phyloP scores from a whole-genome alignment of 2,113 vertebrate species.

The Notarius lentiginosus region DNA sequence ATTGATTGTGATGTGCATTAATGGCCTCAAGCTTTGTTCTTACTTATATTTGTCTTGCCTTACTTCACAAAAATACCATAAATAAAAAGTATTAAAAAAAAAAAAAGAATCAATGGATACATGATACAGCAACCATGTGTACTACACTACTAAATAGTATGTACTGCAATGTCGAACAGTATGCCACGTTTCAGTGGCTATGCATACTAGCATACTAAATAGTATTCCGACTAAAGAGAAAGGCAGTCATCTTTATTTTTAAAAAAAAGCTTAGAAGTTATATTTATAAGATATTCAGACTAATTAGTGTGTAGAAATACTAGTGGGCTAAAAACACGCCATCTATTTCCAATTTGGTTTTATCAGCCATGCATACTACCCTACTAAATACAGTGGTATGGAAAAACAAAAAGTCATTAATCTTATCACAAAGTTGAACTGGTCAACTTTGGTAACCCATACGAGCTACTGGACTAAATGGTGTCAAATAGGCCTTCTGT shows the following conservation, averaged over 20 bases:
- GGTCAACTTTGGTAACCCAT: neutral
- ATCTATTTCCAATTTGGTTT: neutral
- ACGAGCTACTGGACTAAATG: neutral
- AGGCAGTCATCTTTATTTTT: neutral
- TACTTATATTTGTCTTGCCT: no score
- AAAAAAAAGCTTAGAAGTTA: neutral
- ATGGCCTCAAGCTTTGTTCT: no score
- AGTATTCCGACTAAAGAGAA: neutral
- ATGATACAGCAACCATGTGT: neutral
- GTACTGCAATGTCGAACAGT: neutral
- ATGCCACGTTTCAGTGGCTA: no score
- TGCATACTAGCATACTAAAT: neutral
- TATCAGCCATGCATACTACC: neutral
- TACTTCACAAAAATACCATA: no score
- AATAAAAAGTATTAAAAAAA: no score
- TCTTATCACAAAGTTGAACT: neutral
- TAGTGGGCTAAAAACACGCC: neutral
- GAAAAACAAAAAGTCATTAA: no score
- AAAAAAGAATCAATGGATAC: neutral
- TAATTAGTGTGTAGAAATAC: neutral
- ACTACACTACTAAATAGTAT: neutral
- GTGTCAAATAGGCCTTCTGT: neutral
- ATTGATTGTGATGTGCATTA: no score
- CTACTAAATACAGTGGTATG: neutral
- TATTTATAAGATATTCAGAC: neutral